Evolutionary conservation across 2,113 vertebrate genomes (phyloP).

Genomic region (Eptatretus burgeri): DNA sequence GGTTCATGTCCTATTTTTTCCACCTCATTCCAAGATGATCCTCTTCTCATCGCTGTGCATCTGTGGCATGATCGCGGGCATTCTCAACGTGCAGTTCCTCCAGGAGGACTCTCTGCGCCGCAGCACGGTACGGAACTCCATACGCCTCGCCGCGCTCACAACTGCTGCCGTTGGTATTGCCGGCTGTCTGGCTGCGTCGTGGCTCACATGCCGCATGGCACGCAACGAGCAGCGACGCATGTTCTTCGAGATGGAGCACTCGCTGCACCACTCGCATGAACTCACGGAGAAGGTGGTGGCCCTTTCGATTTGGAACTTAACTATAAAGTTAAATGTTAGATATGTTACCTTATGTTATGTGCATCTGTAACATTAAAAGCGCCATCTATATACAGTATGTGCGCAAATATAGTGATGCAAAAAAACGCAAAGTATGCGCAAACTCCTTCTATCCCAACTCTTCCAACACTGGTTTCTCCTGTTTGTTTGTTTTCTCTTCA

Average conservation of each 20-base stretch:
- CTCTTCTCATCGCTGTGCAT: slow-evolving; percentile 95
- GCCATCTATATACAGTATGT: no score
- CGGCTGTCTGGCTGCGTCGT: slow-evolving; percentile 70
- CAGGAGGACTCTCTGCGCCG: not conserved
- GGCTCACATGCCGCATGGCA: slow-evolving; percentile 84
- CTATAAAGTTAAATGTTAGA: no score
- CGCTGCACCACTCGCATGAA: slow-evolving; percentile 86
- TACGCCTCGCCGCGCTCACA: slow-evolving; percentile 69
- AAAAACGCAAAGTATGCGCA: no score
- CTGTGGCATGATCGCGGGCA: slow-evolving; percentile 82
- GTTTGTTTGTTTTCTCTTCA: no score
- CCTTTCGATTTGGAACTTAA: not conserved
- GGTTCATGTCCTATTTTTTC: not conserved
- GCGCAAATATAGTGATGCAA: no score
- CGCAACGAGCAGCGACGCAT: slow-evolving; percentile 93
- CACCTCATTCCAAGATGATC: slow-evolving; percentile 46
- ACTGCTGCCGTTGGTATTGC: slow-evolving; percentile 72
- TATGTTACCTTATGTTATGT: no score
- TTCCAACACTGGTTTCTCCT: no score
- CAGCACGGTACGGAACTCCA: slow-evolving; percentile 3
- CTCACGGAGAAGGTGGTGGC: slow-evolving; percentile 50
- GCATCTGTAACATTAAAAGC: no score
- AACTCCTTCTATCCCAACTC: no score
- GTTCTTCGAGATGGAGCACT: slow-evolving; percentile 92
- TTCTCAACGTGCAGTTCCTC: slow-evolving; percentile 89